Evolutionary conservation across 2,888 invertebrate genomes (phyloP), one percentile per base, ranked within the genome.

Genomic region (Hyalella azteca): DNA sequence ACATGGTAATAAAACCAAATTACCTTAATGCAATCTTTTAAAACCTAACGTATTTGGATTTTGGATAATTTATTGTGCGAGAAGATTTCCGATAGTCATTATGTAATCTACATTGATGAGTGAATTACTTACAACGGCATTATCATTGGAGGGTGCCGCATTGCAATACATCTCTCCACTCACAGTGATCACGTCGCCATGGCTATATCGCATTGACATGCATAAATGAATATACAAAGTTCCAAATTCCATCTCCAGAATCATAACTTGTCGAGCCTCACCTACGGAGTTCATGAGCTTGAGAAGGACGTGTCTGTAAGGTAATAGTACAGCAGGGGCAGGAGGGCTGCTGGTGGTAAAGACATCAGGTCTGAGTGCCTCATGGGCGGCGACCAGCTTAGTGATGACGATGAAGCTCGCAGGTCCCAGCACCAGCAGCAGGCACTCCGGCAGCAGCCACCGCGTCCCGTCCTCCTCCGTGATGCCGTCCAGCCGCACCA

Each of bases 371-470:
- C 48, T 26, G 9, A 76, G 39, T 29, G 76, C 76, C 41, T 80
- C 54, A 60, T 81, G 78, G n/a, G 79, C 73, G 2, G 81, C 59
- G 40, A 79, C 79, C 45, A 86, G 84, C 83, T 86, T 86, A 22
- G 85, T 82, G 48, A 85, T 85, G 15, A 85, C 82, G 19, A 86
- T 79, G 66, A 86, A 87, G 83, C 92, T 90, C 11, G 85, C 85
- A 19, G 86, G 85, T 40, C 87, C 81, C 26, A 86, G 85, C 78
- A 87, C 82, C 40, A 87, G 84, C 76, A 87, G 86, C 66, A 92
- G 88, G 85, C 94, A 91, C 89, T 96, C 96, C 5, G 96, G 95
- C 73, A 91, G 89, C 66, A 95, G 88, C 91, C 93, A 93, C 86
- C 92, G 92, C 32, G 93, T 89, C 32, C 92, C 91, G 87, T 91